phyloP scores from a whole-genome alignment of 2,797 vertebrate genomes.

The Syncerus caffer region DNA sequence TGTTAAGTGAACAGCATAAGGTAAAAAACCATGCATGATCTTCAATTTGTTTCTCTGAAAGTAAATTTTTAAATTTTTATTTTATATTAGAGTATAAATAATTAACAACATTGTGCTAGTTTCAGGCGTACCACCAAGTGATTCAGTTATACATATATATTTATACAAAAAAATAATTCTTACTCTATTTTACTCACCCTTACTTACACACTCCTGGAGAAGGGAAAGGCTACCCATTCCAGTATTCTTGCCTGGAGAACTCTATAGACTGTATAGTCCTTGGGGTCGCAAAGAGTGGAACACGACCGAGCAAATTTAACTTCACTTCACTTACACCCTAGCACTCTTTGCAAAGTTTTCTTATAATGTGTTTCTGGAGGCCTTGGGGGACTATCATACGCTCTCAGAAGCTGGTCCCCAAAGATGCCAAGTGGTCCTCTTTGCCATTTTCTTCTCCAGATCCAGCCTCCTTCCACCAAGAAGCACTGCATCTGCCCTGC shows the following conservation, averaged over 20 bases:
- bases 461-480: background rate
- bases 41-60: background rate
- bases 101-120: background rate
- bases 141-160: background rate
- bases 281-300: background rate
- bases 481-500: background rate
- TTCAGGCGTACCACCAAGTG: background rate
- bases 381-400: accelerated
- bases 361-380: background rate
- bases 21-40: background rate
- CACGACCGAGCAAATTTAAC: background rate
- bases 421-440: background rate
- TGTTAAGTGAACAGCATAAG: background rate
- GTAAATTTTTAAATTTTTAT: background rate
- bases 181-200: background rate
- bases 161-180: background rate
- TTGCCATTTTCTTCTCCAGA: background rate
- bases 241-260: background rate
- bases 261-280: background rate
- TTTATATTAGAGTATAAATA: background rate
- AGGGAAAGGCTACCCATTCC: background rate
- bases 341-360: background rate
- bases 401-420: background rate
- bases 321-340: background rate
- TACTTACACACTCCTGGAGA: background rate